A percentile compares a stretch with the other conserved stretches of the same genome.
These are phyloP conservation scores for Idaea straminata DNA, from an alignment of 2,888 invertebrate genomes.

Conservation along the genomic window DNA sequence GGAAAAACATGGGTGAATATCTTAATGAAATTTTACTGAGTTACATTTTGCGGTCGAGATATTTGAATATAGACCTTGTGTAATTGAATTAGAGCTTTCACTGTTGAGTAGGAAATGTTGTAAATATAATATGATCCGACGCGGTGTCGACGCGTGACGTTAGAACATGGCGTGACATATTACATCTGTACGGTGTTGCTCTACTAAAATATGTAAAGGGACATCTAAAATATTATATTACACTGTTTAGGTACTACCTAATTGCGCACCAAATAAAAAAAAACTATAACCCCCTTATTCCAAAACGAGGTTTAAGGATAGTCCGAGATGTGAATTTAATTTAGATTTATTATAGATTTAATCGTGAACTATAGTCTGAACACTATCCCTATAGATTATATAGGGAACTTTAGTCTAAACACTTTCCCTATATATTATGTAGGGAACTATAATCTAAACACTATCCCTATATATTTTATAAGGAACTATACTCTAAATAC, in stretches of 20 bases:
- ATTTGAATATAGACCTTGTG: constrained; percentile 32
- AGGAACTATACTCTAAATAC: too few species aligned
- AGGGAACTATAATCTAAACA: too few species aligned
- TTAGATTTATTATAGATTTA: too few species aligned
- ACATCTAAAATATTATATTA: background rate
- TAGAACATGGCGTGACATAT: constrained; percentile 46
- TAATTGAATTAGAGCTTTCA: constrained; percentile 22
- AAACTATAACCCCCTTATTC: too few species aligned
- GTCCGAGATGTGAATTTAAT: too few species aligned
- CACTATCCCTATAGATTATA: too few species aligned
- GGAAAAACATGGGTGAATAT: constrained; percentile 31
- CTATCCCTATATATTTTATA: too few species aligned
- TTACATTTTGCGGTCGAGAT: constrained; percentile 11
- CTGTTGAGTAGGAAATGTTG: constrained; percentile 17
- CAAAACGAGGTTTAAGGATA: too few species aligned
- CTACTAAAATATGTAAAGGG: background rate
- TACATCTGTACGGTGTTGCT: constrained; percentile 40
- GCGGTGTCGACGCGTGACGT: constrained; percentile 37
- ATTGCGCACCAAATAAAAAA: too few species aligned
- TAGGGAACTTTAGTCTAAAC: too few species aligned
- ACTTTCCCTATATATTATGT: too few species aligned
- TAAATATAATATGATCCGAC: constrained; percentile 44
- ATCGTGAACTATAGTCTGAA: too few species aligned
- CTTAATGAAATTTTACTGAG: constrained; percentile 33
- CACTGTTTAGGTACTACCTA: background rate